Evolutionary conservation across 2,888 invertebrate species (phyloP), one percentile per base, ranked within the genome.

Genomic region (Caenorhabditis uteleia): DNA sequence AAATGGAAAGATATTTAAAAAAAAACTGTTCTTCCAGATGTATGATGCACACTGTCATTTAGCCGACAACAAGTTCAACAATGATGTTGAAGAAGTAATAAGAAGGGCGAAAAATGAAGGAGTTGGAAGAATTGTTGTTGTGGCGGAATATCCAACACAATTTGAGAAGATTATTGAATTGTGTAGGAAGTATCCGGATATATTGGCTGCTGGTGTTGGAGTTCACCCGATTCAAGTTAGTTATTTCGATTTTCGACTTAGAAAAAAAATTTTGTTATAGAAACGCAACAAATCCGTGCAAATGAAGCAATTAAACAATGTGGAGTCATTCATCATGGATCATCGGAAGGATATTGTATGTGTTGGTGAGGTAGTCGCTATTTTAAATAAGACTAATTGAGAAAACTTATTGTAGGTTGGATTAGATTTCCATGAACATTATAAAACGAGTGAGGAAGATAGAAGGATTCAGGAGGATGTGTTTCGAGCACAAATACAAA

Each of bases 281-380:
- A 73, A 73, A 29, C 55, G 61, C 3, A 58, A 61, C 29, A 58
- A 66, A 40, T 47, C 70, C 45, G 75, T 67, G 0, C 43, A 45
- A 50, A 48, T 47, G 48, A 61, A 84, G 73, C 83, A 85, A 68
- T 46, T 84, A n/a, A 77, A 79, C 12, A 72, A 76, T 47, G 79
- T 84, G 4, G 77, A 84, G 20, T 74, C 80, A 4, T 66, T 65
- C 43, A 77, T 85, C 18, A 79, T 81, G n/a, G 59, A 82, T 54
- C 70, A 79, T 43, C 79, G 83, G 25, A 56, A 76, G 33, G 61
- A 48, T 25, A 42, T 85, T 1, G 74, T 78, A 27, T 85, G 83
- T 39, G 80, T 85, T 40, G 85, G 85, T 25, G 85, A 85, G 80
- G 84, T 84, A n/a, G n/a, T n/a, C n/a, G n/a, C n/a, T n/a, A n/a